Conservation (phyloP, 2,797 vertebrate species). For the Alfaro cultratus region DNA sequence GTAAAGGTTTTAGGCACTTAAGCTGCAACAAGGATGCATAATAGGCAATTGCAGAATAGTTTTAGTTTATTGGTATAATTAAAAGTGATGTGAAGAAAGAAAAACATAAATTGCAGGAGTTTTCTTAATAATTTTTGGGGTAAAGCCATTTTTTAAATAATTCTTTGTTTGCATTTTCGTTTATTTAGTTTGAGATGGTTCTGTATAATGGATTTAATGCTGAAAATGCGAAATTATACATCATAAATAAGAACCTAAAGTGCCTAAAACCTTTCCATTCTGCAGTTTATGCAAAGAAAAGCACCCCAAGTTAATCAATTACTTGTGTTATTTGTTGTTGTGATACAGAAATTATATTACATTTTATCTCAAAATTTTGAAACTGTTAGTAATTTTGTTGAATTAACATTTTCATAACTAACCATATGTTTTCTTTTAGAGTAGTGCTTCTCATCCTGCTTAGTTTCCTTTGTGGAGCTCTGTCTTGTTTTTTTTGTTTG, state of each 20-base stretch:
- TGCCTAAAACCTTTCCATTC: slow-evolving; percentile 16
- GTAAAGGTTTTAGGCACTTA: slow-evolving; percentile 20
- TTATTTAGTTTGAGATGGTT: not conserved
- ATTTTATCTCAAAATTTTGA: slow-evolving; percentile 51
- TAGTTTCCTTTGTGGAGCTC: slow-evolving; percentile 58
- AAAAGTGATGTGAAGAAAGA: not conserved
- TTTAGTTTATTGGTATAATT: slow-evolving; percentile 1
- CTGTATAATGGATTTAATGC: slow-evolving; percentile 4
- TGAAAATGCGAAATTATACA: not conserved
- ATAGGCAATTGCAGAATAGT: not conserved
- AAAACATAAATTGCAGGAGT: not conserved
- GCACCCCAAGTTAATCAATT: slow-evolving; percentile 7
- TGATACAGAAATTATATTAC: slow-evolving; percentile 26
- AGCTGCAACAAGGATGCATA: not conserved
- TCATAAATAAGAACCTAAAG: not conserved
- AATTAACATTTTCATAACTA: slow-evolving; percentile 74
- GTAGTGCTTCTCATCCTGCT: slow-evolving; percentile 45
- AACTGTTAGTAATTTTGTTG: slow-evolving; percentile 67
- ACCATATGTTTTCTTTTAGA: slow-evolving; percentile 50
- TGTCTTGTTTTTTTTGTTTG: slow-evolving; percentile 53
- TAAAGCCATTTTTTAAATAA: slow-evolving; percentile 1
- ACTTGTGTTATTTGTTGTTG: slow-evolving; percentile 24
- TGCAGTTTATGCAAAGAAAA: slow-evolving; percentile 4
- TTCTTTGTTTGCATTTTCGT: not conserved
- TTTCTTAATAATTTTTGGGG: not conserved